Evolutionary conservation across 2,113 vertebrate genomes (phyloP), one percentile per base, ranked within the genome.

Genomic region (Oryzias woworae): DNA sequence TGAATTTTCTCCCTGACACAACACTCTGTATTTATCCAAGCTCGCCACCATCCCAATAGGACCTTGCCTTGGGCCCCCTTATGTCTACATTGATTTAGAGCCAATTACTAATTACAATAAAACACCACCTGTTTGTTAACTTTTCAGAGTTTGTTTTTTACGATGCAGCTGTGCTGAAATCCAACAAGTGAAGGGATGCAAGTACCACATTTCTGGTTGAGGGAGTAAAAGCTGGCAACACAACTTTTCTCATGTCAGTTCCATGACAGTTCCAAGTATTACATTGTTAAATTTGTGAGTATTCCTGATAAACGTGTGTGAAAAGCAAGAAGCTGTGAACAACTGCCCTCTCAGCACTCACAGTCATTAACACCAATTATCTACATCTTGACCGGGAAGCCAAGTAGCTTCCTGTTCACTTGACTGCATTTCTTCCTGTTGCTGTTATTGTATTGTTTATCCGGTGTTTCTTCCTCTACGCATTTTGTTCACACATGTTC

Each of bases 361-460:
- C 36, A 81, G 67, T 86, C 84, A 85, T 89, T 87, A 90, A 80
- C 73, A 72, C 82, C 85, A 90, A 88, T 89, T 87, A 88, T 79
- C 76, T 78, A 57, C 76, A 78, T 80, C 83, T 83, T 65, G 57
- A 77, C 65, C 69, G 60, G 92, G 92, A 92, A 92, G 81, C 71
- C 20, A 66, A 42, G 71, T 48, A 76, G 84, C 86, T 90, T 92
- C 92, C 91, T 85, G 75, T 79, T 89, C 87, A 66, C 81, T 91
- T 87, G 87, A 92, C 89, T 80, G 80, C 79, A 85, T 85, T 89
- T 92, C 91, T 91, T 78, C 66, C 58, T 47, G 86, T 86, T 83
- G 83, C 86, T 84, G 63, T 65, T 70, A 61, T 76, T 58, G 81
- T 77, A 81, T 89, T 92, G 90, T 93, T 91, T 89, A 80, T 77